Evolutionary conservation across 2,113 vertebrate species (phyloP).

Genomic region (Furnarius figulus): DNA sequence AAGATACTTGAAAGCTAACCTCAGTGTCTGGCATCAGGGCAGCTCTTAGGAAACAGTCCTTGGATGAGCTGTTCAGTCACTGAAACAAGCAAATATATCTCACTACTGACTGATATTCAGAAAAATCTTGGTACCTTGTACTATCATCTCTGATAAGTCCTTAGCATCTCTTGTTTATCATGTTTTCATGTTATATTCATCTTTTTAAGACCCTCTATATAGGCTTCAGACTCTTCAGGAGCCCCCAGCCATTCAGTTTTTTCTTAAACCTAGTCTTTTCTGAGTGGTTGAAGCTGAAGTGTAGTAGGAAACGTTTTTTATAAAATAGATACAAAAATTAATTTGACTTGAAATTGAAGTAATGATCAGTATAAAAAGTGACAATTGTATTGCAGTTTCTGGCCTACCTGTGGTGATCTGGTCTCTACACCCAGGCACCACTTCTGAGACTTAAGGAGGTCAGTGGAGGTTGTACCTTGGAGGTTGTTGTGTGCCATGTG

Average conservation of each 20-base stretch:
- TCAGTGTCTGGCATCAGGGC: not conserved
- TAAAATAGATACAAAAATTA: not conserved
- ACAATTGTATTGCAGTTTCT: not conserved
- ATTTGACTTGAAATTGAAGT: not conserved
- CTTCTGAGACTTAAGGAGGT: not conserved
- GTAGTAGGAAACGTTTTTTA: not conserved
- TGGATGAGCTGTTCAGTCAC: not conserved
- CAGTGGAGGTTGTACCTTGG: not conserved
- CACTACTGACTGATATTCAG: not conserved
- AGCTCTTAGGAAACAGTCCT: not conserved
- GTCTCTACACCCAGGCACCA: accelerated
- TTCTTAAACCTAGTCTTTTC: not conserved
- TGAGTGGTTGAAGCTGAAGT: not conserved
- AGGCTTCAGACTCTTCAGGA: not conserved
- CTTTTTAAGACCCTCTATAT: not conserved
- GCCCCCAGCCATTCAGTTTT: not conserved
- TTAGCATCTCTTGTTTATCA: not conserved
- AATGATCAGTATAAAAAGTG: not conserved
- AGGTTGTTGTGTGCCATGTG: accelerated
- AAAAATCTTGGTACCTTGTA: not conserved
- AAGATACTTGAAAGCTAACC: not conserved
- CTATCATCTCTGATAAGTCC: not conserved
- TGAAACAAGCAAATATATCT: not conserved
- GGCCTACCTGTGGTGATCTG: not conserved
- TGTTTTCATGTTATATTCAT: not conserved